Conservation (phyloP, 2,113 vertebrate species). For the Melospiza georgiana region DNA sequence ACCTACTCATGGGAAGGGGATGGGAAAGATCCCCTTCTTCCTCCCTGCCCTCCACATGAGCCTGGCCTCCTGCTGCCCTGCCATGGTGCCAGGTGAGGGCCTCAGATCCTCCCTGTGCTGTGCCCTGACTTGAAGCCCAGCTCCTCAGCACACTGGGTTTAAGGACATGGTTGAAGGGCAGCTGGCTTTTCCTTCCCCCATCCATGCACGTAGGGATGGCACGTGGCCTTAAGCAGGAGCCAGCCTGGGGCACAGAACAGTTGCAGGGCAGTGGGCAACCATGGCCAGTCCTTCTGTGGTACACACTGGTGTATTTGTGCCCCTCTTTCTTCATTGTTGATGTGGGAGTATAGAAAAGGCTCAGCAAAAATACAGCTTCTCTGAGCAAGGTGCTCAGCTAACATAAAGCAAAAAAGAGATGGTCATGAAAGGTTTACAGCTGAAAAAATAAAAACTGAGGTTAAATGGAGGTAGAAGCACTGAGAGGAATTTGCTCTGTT, state of each 20-base stretch:
- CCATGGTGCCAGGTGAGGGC: neutral
- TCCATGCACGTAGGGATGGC: neutral
- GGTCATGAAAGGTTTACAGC: neutral
- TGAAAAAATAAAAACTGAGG: neutral
- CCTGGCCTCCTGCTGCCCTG: neutral
- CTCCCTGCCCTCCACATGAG: neutral
- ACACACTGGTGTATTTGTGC: neutral
- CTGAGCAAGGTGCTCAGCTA: neutral
- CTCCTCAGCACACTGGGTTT: neutral
- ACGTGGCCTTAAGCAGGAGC: rapidly evolving
- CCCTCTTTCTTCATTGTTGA: neutral
- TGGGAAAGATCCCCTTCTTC: neutral
- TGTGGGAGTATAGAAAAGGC: neutral
- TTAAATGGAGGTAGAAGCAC: neutral
- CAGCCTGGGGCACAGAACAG: neutral
- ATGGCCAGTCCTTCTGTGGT: neutral
- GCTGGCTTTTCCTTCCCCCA: neutral
- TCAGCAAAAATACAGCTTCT: neutral
- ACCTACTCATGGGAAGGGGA: neutral
- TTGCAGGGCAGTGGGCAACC: neutral
- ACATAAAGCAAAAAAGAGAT: neutral
- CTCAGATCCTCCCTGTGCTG: neutral
- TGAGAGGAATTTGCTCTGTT: neutral
- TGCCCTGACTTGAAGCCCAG: neutral
- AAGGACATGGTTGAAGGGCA: neutral